Base-by-base conservation (phyloP, 2,113 vertebrate genomes). In the Charina bottae region DNA sequence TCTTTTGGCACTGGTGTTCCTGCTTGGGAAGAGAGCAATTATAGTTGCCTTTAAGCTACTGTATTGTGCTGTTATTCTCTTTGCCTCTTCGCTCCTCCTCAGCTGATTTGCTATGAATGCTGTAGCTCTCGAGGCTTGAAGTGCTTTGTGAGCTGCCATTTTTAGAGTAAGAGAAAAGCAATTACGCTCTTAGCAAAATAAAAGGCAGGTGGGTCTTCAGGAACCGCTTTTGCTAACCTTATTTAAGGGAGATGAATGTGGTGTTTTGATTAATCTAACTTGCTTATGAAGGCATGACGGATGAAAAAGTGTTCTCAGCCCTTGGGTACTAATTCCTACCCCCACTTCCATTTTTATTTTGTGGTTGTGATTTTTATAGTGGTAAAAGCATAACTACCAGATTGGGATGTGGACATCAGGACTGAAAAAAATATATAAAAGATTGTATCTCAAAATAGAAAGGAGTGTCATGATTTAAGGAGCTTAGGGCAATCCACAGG, bases 71-170 rank as follows among this genome's bases (percentile, higher is more conserved):
- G 78, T 17, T 87, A 42, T 64, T 90, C 85, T 83, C 92, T 95
- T 60, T 88, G 89, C 59, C 54, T 94, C 2, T 90, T 92, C 84
- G 85, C 0, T 3, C 0, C 21, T 2, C 68, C 3, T 21, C 24
- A 23, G 21, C n/a, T 84, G 88, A 93, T 95, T 96, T 95, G 93
- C 42, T 89, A 4, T 7, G 59, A 87, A 49, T 93, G n/a, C 7
- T 78, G 72, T 60, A 83, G 24, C 64, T 93, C 85, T 91, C 89
- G n/a, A 85, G 83, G 84, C 93, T 93, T 85, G 64, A 91, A 87
- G n/a, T 95, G 62, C 72, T n/a, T 72, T 92, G 56, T 92, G 33
- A 92, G 59, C 26, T 94, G 9, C 64, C 93, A 64, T 87, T 94
- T 83, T 90, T 37, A 90, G 87, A 91, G 91, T 92, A 72, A 94